Base-by-base conservation (phyloP, 2,113 vertebrate species). In the Nansenia antarctica region DNA sequence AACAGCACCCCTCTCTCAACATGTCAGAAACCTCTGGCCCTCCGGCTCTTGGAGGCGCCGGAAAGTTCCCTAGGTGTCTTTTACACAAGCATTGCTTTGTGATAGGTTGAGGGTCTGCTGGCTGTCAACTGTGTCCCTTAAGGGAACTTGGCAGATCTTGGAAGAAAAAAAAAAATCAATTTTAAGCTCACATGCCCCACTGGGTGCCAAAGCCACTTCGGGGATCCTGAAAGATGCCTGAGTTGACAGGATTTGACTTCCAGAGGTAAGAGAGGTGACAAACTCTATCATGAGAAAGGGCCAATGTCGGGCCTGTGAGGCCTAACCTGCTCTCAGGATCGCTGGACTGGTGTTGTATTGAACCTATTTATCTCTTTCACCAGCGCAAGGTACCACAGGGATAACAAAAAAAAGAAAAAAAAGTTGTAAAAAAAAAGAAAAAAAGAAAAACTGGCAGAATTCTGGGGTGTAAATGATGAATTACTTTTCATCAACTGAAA, bases 401-500 rank as follows among this genome's bases (percentile, higher is more conserved):
- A 94, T 94, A 90, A 92, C 94, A 90, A 88, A 92, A 91, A 91
- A 91, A 85, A 86, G 22, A 30, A 26, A 18, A 71, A 72, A 73
- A 84, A 87, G 85, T 80, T 84, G 76, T 73, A 72, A 37, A 58
- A 54, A 7, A 66, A 42, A 60, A 42, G 34, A 52, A 61, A 65
- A 27, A 24, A 29, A 32, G 30, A 70, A 75, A 82, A 74, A 89
- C 92, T 96, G 95, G 95, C 95, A 98, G 96, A 98, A 97, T 96
- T 97, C 96, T 95, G 94, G 92, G 94, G 95, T 98, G 95, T 98
- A 99, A 99, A 99, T 99, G 98, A 99, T 98, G 96, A 99, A 99
- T 99, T 99, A 98, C 98, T 99, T 98, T 99, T 99, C 97, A 99
- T 99, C 98, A 98, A 95, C 95, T 98, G 95, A 98, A 95, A 96